Evolutionary conservation across 2,888 invertebrate genomes (phyloP).

Genomic region (Rhodophaea formosa): DNA sequence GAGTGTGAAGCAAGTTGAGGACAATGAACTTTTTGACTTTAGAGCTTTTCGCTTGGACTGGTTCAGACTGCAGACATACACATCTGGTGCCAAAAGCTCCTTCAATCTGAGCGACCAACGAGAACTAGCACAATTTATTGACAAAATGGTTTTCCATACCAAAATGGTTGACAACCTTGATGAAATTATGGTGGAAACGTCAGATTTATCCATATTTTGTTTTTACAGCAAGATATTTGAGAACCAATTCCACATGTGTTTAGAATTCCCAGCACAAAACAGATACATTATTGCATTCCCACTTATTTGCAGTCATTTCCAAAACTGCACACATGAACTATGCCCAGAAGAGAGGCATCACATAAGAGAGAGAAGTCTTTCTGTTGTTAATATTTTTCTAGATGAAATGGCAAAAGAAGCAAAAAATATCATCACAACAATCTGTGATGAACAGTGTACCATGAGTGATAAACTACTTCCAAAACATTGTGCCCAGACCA

Average conservation of each 20-base stretch:
- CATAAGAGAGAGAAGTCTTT: conserved; percentile 96
- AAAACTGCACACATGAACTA: conserved; percentile 97
- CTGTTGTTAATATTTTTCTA: conserved; percentile 97
- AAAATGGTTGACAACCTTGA: conserved; percentile 99
- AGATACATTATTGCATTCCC: conserved; percentile 99
- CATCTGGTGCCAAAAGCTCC: conserved; percentile 91
- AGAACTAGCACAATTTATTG: conserved; percentile 94
- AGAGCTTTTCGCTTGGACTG: conserved; percentile 97
- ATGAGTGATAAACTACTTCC: conserved; percentile 97
- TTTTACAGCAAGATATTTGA: conserved; percentile 98
- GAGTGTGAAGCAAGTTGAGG: conserved; percentile 97
- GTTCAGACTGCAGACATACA: conserved; percentile 97
- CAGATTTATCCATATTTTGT: conserved; percentile 98
- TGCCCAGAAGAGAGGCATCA: conserved; percentile 99
- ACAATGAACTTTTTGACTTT: conserved; percentile 97
- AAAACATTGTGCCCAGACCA: conserved; percentile 95
- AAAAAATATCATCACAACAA: conserved; percentile 98
- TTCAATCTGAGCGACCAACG: conserved; percentile 90
- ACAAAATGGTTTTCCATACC: conserved; percentile 97
- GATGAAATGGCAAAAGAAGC: conserved; percentile 99
- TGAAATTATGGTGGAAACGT: conserved; percentile 97
- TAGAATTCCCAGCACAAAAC: conserved; percentile 99
- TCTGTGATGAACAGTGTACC: conserved; percentile 98
- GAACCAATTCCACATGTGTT: conserved; percentile 98
- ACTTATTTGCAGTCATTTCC: conserved; percentile 98